phyloP scores from a whole-genome alignment of 2,888 invertebrate species.

The Caradrina clavipalpis region DNA sequence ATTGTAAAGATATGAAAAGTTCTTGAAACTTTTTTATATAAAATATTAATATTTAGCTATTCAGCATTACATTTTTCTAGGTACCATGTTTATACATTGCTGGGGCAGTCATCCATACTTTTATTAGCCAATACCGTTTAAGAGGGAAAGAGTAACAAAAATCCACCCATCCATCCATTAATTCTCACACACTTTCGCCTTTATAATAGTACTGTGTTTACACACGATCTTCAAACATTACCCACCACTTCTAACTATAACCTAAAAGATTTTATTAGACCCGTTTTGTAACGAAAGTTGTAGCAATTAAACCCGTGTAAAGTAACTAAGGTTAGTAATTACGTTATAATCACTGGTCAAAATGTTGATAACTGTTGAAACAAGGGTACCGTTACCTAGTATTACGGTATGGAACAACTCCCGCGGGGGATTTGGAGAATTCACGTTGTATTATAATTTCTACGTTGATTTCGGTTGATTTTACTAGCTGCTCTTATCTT shows the following conservation, averaged over 20 bases:
- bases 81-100: no score
- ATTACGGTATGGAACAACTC: constrained; percentile 57
- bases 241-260: constrained; percentile 30
- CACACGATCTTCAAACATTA: constrained; percentile 30
- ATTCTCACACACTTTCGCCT: no score
- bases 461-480: constrained; percentile 54
- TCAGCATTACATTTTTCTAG: no score
- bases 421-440: constrained; percentile 63
- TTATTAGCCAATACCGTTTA: no score
- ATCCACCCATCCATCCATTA: no score
- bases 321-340: constrained; percentile 65
- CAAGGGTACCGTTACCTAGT: constrained; percentile 63
- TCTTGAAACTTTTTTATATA: no score
- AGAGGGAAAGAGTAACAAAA: no score
- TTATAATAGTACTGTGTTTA: background rate
- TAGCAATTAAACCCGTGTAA: constrained; percentile 66
- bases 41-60: no score
- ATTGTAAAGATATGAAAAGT: no score
- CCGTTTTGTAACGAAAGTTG: constrained; percentile 65
- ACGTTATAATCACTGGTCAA: constrained; percentile 67
- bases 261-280: constrained; percentile 59
- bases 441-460: constrained; percentile 58
- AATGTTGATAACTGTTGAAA: constrained; percentile 67
- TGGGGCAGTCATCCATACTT: no score
- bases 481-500: constrained; percentile 46